Evolutionary conservation across 2,113 vertebrate genomes (phyloP).

Genomic region (Atrichornis clamosus): DNA sequence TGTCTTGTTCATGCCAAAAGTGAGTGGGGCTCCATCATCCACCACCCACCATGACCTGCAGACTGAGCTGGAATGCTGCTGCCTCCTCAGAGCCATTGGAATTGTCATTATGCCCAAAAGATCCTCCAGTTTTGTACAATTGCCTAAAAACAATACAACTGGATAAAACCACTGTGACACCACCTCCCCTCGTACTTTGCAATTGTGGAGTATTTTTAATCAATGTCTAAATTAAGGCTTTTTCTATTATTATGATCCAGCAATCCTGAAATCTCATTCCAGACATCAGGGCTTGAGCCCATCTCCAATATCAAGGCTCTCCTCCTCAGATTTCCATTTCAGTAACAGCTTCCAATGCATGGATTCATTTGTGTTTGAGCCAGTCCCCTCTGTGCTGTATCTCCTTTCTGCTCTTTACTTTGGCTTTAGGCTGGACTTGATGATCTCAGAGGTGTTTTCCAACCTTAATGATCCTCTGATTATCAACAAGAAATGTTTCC

Average conservation of each 20-base stretch:
- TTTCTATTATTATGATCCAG: neutral
- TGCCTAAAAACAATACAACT: neutral
- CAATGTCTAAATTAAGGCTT: neutral
- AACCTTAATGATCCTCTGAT: neutral
- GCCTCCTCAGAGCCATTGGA: conserved; percentile 10
- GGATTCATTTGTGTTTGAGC: neutral
- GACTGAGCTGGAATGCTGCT: neutral
- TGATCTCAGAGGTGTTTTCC: neutral
- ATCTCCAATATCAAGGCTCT: neutral
- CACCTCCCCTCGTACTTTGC: neutral
- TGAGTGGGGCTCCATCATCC: neutral
- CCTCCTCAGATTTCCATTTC: neutral
- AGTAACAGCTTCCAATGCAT: neutral
- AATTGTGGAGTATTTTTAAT: neutral
- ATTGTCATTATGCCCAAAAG: neutral
- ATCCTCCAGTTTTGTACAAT: neutral
- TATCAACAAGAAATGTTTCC: neutral
- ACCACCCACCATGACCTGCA: conserved; percentile 37
- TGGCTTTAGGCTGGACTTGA: neutral
- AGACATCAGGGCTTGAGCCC: neutral
- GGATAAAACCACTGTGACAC: neutral
- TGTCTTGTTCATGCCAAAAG: conserved; percentile 23
- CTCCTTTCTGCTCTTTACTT: neutral
- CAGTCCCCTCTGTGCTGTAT: neutral
- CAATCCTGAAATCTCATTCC: neutral